Conservation (phyloP, 1,140 invertebrate species). For the Platyscapa corneri region DNA sequence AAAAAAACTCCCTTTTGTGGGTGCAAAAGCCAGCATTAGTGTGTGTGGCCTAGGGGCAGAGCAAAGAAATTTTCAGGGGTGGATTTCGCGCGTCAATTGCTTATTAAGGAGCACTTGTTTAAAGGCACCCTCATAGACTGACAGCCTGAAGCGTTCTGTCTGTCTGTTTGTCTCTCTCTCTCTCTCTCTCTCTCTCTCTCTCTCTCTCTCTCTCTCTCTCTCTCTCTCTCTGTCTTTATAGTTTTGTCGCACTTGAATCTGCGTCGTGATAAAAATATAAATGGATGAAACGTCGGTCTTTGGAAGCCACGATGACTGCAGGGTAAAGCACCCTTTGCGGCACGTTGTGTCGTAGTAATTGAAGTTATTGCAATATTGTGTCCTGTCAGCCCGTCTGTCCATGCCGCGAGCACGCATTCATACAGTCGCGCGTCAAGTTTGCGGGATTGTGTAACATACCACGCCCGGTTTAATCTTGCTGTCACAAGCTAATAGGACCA, state of each 20-base stretch:
- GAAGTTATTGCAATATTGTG: slow-evolving; percentile 76
- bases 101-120: slow-evolving; percentile 76
- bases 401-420: slow-evolving; percentile 44
- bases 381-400: slow-evolving; percentile 69
- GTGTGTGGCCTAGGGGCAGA: slow-evolving; percentile 55
- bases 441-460: slow-evolving; percentile 63
- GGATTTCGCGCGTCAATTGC: slow-evolving; percentile 71
- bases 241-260: neutral
- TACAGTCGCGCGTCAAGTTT: slow-evolving; percentile 59
- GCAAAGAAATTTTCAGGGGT: slow-evolving; percentile 65
- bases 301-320: slow-evolving; percentile 22
- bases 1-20: slow-evolving; percentile 52
- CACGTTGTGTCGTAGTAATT: slow-evolving; percentile 71
- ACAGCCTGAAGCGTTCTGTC: slow-evolving; percentile 63
- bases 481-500: slow-evolving; percentile 63
- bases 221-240: neutral
- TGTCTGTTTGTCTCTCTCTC: slow-evolving; percentile 53
- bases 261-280: slow-evolving; percentile 60
- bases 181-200: slow-evolving; percentile 59
- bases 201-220: neutral
- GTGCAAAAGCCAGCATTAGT: slow-evolving; percentile 15
- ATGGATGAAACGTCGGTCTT: slow-evolving; percentile 62
- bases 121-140: slow-evolving; percentile 69
- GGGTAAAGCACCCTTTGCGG: slow-evolving; percentile 60
- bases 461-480: slow-evolving; percentile 65